Evolutionary conservation across 2,888 invertebrate genomes (phyloP), one percentile per base, ranked within the genome.

Genomic region (Dynastes tityus): DNA sequence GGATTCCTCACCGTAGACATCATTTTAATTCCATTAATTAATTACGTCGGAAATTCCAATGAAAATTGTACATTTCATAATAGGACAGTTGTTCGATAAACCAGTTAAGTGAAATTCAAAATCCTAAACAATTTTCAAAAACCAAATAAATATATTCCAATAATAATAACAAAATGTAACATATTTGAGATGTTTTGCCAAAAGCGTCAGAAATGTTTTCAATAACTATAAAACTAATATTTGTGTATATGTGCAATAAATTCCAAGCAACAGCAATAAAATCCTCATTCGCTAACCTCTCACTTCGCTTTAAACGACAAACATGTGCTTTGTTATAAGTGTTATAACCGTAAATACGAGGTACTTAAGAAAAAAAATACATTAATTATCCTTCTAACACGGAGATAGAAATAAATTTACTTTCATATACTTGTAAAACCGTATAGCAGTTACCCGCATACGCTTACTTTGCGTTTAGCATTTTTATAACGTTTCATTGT

Each of bases 401-500:
- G 11, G 27, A 4, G 61, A 68, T 37, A 65, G 49, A 65, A 68
- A 68, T 68, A 49, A 68, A 65, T 65, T 37, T 73, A 58, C 73
- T 27, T 74, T 74, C 73, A 1, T 45, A 45, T 61, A 61, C 61
- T 22, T 45, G 45, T 29, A n/a, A 49, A 74, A 71, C 55, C n/a
- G n/a, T 45, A 11, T 45, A 45, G 45, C 32, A 3, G 32, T 32
- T 61, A 9, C 58, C 61, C 73, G 73, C 61, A 61, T 74, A 63
- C 61, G 13, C 40, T 74, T 61, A 61, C 49, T 3, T 61, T 63
- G 61, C n/a, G 73, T 45, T 61, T 45, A 29, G 11, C 22, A 74
- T 45, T 74, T 61, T 74, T 74, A 9, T 58, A 61, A 27, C 27
- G 58, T 58, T 58, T 40, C 58, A 73, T 74, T 74, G 73, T 74